These are phyloP conservation scores for Halcyon leucocephala DNA, from an alignment of 2,797 vertebrate species.

Conservation along the genomic window DNA sequence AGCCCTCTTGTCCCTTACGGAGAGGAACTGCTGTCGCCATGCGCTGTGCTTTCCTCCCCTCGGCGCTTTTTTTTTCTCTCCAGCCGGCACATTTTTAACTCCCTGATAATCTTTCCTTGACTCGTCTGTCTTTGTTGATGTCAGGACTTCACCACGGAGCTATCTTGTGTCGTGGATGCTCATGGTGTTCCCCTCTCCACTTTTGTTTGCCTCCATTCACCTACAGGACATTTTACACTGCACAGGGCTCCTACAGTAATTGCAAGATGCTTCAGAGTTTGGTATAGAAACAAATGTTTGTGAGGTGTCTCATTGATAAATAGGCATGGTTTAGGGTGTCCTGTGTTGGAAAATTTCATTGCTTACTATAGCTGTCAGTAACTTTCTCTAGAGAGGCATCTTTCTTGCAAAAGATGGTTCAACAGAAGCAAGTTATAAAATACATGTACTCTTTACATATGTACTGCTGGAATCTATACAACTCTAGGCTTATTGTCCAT, in stretches of 20 bases:
- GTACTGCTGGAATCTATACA: background rate
- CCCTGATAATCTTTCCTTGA: background rate
- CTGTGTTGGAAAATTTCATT: background rate
- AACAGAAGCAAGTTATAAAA: background rate
- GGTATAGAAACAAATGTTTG: background rate
- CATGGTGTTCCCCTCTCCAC: accelerated
- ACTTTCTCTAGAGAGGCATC: background rate
- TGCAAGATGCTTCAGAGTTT: background rate
- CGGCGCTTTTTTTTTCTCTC: no score
- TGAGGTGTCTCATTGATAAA: background rate
- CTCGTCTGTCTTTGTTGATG: background rate
- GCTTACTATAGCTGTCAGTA: background rate
- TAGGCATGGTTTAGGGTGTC: background rate
- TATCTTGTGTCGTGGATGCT: accelerated
- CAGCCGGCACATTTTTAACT: background rate
- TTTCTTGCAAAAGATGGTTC: background rate
- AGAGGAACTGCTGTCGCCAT: background rate
- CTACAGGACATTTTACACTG: background rate
- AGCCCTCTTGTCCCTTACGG: no score
- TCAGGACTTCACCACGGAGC: background rate
- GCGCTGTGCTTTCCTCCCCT: background rate
- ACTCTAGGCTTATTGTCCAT: background rate
- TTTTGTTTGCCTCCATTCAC: background rate
- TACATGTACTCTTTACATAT: background rate
- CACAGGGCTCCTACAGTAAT: accelerated